These are phyloP conservation scores for Hucho hucho DNA, from an alignment of 2,113 vertebrate genomes.

Conservation along the genomic window DNA sequence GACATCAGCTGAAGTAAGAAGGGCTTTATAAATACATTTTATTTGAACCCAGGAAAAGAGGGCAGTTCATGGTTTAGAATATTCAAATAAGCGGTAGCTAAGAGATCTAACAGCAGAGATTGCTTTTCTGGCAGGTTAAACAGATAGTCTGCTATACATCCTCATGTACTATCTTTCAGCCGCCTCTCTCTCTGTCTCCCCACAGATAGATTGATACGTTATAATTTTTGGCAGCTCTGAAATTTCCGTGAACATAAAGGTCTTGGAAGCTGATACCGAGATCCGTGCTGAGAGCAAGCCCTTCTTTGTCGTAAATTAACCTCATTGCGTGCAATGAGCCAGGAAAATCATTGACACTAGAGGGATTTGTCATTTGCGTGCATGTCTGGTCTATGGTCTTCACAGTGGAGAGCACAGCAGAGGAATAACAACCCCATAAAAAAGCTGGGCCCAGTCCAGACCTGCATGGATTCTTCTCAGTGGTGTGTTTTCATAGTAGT, in stretches of 20 bases:
- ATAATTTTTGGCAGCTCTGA: conserved; percentile 14
- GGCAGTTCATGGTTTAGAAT: not conserved
- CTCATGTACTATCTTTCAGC: conserved; percentile 8
- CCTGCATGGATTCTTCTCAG: too few relatives aligned
- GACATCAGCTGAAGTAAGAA: too few relatives aligned
- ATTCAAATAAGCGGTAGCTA: not conserved
- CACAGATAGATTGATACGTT: conserved; percentile 8
- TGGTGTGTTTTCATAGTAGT: too few relatives aligned
- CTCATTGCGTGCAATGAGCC: too few relatives aligned
- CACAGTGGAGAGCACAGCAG: not conserved
- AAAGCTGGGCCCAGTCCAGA: too few relatives aligned
- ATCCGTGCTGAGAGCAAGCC: not conserved
- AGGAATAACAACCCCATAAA: not conserved
- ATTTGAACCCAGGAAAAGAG: not conserved
- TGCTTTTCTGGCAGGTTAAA: not conserved
- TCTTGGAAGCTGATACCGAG: conserved; percentile 2
- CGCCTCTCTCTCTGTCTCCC: not conserved
- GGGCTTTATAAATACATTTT: too few relatives aligned
- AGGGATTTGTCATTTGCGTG: not conserved
- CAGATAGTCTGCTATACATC: conserved; percentile 10
- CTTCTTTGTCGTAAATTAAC: not conserved
- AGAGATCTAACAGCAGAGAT: not conserved
- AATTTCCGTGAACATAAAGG: conserved; percentile 12
- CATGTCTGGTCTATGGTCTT: not conserved
- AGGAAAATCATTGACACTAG: not conserved